Conservation (phyloP, 1,140 invertebrate genomes). For the Dolichoris vasculosae region DNA sequence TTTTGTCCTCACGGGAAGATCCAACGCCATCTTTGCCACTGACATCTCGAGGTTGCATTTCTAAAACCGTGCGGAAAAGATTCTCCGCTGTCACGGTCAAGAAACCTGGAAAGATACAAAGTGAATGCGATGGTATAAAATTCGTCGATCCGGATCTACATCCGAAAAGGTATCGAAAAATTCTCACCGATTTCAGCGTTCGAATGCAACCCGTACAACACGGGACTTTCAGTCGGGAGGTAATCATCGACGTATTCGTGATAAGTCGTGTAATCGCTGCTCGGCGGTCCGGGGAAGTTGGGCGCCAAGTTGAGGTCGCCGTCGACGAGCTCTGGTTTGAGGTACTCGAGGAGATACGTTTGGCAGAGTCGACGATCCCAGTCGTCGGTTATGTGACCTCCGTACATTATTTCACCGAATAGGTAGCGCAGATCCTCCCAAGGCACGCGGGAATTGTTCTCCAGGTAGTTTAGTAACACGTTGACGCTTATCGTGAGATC, state of each 20-base stretch:
- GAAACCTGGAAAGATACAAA: slow-evolving; percentile 74
- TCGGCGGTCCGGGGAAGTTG: slow-evolving; percentile 88
- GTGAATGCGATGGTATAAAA: no score
- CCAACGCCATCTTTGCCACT: slow-evolving; percentile 80
- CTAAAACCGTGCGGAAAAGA: slow-evolving; percentile 92
- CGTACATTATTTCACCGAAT: slow-evolving; percentile 98
- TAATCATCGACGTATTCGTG: slow-evolving; percentile 93
- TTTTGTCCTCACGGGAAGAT: slow-evolving; percentile 88
- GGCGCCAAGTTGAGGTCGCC: slow-evolving; percentile 89
- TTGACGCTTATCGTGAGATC: slow-evolving; percentile 95
- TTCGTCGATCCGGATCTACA: no score
- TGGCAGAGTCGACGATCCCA: slow-evolving; percentile 92
- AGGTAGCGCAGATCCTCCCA: slow-evolving; percentile 95
- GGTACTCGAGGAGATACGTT: slow-evolving; percentile 92
- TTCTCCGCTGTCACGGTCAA: slow-evolving; percentile 89
- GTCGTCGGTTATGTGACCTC: slow-evolving; percentile 96
- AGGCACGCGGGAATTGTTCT: slow-evolving; percentile 89
- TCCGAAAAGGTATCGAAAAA: no score
- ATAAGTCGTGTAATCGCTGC: slow-evolving; percentile 90
- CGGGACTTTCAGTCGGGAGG: slow-evolving; percentile 90
- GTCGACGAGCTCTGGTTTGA: slow-evolving; percentile 89
- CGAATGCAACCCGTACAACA: slow-evolving; percentile 93
- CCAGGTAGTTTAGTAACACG: slow-evolving; percentile 94
- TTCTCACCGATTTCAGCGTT: slow-evolving; percentile 92
- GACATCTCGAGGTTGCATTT: slow-evolving; percentile 91